A percentile compares a stretch with the other conserved stretches of the same genome.
These are phyloP conservation scores for Willisornis vidua DNA, from an alignment of 2,113 vertebrate species.

Conservation along the genomic window DNA sequence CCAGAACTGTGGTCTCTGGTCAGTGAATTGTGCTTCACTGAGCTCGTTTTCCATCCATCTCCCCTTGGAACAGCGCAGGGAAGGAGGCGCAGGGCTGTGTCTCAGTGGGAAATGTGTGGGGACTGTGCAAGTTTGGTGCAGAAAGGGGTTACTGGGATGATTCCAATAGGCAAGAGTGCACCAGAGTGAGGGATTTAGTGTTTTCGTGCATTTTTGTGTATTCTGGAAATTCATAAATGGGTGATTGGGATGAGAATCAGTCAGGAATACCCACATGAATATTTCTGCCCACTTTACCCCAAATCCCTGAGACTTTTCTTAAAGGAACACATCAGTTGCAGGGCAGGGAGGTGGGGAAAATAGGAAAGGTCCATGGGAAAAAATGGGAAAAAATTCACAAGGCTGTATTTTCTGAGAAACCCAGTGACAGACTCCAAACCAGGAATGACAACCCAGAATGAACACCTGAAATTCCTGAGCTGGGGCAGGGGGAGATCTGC, in stretches of 20 bases:
- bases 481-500: neutral
- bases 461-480: neutral
- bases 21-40: neutral
- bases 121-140: neutral
- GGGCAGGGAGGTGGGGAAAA: neutral
- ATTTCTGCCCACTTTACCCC: neutral
- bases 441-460: accelerated
- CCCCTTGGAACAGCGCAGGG: neutral
- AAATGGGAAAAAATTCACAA: neutral
- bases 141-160: neutral
- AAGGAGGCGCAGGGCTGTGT: neutral
- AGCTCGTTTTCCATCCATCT: neutral
- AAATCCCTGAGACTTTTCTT: neutral
- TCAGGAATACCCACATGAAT: neutral
- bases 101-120: neutral
- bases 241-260: neutral
- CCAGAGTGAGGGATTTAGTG: neutral
- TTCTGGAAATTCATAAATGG: neutral
- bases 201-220: neutral
- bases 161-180: neutral
- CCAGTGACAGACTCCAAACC: accelerated
- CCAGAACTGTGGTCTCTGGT: neutral
- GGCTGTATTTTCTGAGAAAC: neutral
- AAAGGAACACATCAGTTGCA: neutral
- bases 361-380: neutral